phyloP scores from a whole-genome alignment of 2,113 vertebrate species.

The Rhombomys opimus region DNA sequence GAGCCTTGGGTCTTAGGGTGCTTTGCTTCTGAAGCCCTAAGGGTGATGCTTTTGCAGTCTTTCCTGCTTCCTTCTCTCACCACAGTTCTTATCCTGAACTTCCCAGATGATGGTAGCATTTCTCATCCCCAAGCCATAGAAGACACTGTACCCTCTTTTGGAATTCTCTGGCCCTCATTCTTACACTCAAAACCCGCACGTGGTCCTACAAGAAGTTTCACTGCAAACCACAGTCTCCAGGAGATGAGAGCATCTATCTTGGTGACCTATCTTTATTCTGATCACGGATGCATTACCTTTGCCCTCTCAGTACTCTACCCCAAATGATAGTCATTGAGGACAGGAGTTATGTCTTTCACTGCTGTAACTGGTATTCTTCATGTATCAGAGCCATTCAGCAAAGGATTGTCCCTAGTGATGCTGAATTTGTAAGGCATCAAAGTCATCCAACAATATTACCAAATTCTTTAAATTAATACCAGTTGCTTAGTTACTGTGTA shows the following conservation, averaged over 20 bases:
- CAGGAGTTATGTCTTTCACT: neutral
- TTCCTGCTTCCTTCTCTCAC: neutral
- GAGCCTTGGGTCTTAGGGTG: neutral
- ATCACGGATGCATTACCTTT: neutral
- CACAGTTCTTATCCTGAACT: neutral
- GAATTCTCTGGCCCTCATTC: neutral
- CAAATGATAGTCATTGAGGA: neutral
- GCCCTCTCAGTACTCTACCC: neutral
- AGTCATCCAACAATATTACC: neutral
- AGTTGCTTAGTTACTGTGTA: neutral
- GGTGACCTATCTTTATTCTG: neutral
- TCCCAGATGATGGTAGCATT: neutral
- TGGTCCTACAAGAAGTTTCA: neutral
- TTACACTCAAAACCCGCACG: neutral
- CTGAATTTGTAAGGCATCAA: neutral
- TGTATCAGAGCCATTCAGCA: neutral
- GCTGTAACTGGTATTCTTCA: neutral
- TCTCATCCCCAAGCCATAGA: neutral
- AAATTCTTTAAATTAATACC: neutral
- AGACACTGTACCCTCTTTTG: neutral
- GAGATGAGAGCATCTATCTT: neutral
- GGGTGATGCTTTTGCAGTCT: neutral
- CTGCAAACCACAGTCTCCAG: neutral
- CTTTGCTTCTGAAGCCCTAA: neutral
- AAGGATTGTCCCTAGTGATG: neutral